phyloP scores from a whole-genome alignment of 2,797 vertebrate genomes.

The Syndactyla subalaris region DNA sequence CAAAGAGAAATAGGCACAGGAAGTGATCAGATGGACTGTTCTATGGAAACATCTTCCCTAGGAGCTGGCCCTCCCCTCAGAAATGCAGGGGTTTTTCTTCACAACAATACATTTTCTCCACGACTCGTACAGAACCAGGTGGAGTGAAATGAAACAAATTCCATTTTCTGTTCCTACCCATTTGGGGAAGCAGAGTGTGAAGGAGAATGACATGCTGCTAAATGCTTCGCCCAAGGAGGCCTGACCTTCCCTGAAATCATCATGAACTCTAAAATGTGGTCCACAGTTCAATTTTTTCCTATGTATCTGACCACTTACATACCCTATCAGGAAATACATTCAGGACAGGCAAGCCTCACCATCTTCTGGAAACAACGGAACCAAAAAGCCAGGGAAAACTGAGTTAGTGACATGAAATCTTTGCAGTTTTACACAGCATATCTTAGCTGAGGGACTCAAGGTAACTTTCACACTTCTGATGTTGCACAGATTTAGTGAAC shows the following conservation, averaged over 20 bases:
- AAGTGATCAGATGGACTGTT: neutral
- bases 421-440: neutral
- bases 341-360: neutral
- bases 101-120: neutral
- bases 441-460: neutral
- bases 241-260: neutral
- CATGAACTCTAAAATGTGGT: neutral
- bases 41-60: neutral
- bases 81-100: neutral
- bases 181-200: slow-evolving; percentile 8
- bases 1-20: neutral
- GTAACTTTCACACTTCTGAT: neutral
- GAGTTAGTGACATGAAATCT: neutral
- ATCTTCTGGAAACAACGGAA: neutral
- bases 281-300: neutral
- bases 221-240: neutral
- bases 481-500: neutral
- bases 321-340: neutral
- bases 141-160: neutral
- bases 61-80: neutral
- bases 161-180: neutral
- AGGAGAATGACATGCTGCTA: slow-evolving; percentile 7
- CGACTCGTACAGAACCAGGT: neutral
- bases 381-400: neutral
- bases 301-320: neutral